Evolutionary conservation across 2,797 vertebrate species (phyloP), one percentile per base, ranked within the genome.

Genomic region (Rallus crepitans): DNA sequence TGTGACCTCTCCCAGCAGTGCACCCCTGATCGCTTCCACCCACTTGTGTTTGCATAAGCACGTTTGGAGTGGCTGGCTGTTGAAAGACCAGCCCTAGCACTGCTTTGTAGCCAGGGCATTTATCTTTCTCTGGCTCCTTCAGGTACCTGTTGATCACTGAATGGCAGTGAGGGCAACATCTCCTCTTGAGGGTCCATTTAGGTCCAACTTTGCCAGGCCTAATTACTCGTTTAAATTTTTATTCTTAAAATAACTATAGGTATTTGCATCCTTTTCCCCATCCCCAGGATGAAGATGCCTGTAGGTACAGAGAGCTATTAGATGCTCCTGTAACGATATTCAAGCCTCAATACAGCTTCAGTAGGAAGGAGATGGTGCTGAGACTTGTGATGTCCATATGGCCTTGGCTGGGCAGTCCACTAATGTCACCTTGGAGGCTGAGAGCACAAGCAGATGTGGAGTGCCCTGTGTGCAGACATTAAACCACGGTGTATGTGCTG

Each of bases 21-120:
- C 91, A 88, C 87, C 94, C 18, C 45, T 93, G 93, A 86, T 85
- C 78, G 27, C 87, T 95, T 91, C 94, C 87, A 81, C 68, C 81
- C 27, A 47, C 78, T 87, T 52, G 0, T 12, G 52, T 93, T 93
- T 94, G 94, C 65, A 60, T 63, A 93, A 95, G 64, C 68, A 89
- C 69, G 70, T 87, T 82, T 78, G 84, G 91, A 93, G 87, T 83
- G 84, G 81, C 76, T 30, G 69, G 64, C 84, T 61, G 21, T 45
- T 89, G 92, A 81, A 64, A 69, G 86, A 87, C 39, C 82, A 96
- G 69, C 82, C 65, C 63, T 48, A 56, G 75, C 73, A 72, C 85
- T 56, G n/a, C 82, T 82, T 89, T 82, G 90, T 50, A 80, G 71
- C 80, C 56, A 56, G 66, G 57, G 55, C 8, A 95, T 92, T 93